Conservation (phyloP, 2,113 vertebrate genomes). For the Etheostoma spectabile region DNA sequence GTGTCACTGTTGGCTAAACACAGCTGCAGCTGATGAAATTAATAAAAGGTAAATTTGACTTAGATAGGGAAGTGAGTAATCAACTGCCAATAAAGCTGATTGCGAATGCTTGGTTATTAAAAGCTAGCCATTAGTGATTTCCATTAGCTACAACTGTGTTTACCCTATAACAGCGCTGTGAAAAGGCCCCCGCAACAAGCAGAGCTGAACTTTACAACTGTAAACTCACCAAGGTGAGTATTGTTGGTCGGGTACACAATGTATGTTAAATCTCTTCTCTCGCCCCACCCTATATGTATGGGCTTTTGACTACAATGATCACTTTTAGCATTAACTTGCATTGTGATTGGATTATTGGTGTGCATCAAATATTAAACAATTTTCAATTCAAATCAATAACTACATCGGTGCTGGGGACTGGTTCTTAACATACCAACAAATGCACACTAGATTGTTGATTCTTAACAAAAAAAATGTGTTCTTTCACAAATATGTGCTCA, state of each 20-base stretch:
- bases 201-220: neutral
- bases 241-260: neutral
- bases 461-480: no score
- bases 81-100: neutral
- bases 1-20: neutral
- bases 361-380: no score
- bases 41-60: neutral
- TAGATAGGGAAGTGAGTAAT: neutral
- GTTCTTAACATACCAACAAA: no score
- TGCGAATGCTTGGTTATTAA: neutral
- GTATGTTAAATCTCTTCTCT: neutral
- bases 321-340: neutral
- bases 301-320: neutral
- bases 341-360: neutral
- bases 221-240: neutral
- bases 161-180: conserved; percentile 9
- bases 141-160: conserved; percentile 24
- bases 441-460: no score
- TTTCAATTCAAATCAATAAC: no score
- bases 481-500: no score
- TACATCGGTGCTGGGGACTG: no score
- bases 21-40: neutral
- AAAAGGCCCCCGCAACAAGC: neutral
- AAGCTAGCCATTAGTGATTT: neutral
- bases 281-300: neutral